phyloP scores from a whole-genome alignment of 1,140 invertebrate species.

The Pomphorhynchus laevis region DNA sequence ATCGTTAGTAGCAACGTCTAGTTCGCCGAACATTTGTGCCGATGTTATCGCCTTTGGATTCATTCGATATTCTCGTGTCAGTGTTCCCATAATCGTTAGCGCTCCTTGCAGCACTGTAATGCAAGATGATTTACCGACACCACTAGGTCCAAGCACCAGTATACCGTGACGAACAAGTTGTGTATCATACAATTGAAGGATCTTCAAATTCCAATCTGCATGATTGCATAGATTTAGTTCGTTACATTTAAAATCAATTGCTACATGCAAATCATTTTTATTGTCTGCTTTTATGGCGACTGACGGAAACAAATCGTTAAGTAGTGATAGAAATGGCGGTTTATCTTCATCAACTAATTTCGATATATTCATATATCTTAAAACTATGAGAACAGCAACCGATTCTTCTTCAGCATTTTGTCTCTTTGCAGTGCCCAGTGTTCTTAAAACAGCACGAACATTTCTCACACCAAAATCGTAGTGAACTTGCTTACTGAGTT shows the following conservation, averaged over 20 bases:
- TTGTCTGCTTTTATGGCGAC: constrained; percentile 53
- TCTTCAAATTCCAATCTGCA: constrained; percentile 59
- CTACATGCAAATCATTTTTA: constrained; percentile 31
- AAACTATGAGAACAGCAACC: constrained; percentile 68
- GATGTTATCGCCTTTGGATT: constrained; percentile 87
- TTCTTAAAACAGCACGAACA: constrained; percentile 57
- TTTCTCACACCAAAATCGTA: constrained; percentile 79
- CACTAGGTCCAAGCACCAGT: constrained; percentile 65
- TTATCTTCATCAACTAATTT: constrained; percentile 79
- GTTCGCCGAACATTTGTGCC: constrained; percentile 69
- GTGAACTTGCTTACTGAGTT: constrained; percentile 34
- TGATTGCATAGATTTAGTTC: constrained; percentile 38
- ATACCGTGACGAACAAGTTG: constrained; percentile 72
- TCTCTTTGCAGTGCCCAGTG: constrained; percentile 50
- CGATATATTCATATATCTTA: constrained; percentile 79
- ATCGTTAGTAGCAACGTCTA: constrained; percentile 78
- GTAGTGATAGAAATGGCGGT: constrained; percentile 62
- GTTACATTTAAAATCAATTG: constrained; percentile 15
- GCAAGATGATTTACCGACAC: constrained; percentile 69
- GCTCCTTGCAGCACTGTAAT: constrained; percentile 73
- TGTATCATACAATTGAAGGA: constrained; percentile 41
- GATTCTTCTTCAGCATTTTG: constrained; percentile 57
- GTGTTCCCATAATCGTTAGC: constrained; percentile 39
- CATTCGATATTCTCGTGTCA: constrained; percentile 74
- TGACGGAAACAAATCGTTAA: constrained; percentile 73